phyloP scores from a whole-genome alignment of 2,888 invertebrate genomes.

The Uloborus plumipes region DNA sequence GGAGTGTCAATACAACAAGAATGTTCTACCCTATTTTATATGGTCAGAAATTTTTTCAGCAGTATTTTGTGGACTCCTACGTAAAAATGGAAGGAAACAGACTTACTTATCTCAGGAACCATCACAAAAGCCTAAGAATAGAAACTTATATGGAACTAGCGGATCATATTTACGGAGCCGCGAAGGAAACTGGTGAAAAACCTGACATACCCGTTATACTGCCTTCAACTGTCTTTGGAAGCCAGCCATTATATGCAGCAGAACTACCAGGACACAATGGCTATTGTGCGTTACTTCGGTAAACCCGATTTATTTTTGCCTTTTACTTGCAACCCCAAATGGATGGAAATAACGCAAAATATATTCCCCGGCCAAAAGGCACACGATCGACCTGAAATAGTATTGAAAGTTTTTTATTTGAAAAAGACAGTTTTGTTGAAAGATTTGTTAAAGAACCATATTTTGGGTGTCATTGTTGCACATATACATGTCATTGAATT shows the following conservation, averaged over 20 bases:
- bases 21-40: conserved; percentile 65
- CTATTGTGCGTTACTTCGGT: conserved; percentile 71
- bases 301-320: conserved; percentile 72
- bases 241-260: conserved; percentile 70
- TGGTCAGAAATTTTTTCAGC: conserved; percentile 68
- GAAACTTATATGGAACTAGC: not conserved
- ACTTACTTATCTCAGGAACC: not conserved
- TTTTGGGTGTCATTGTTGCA: conserved; percentile 66
- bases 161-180: not conserved
- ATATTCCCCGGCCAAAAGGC: conserved; percentile 61
- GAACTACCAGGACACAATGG: conserved; percentile 72
- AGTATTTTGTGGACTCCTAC: conserved; percentile 69
- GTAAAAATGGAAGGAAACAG: conserved; percentile 67
- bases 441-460: conserved; percentile 32
- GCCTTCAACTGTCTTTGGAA: conserved; percentile 68
- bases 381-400: conserved; percentile 70
- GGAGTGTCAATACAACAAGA: not conserved
- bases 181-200: not conserved
- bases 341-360: conserved; percentile 70
- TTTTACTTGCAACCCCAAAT: conserved; percentile 72
- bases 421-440: conserved; percentile 44
- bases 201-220: not conserved
- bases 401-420: conserved; percentile 69
- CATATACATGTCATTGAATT: conserved; percentile 67
- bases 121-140: not conserved